phyloP scores from a whole-genome alignment of 2,113 vertebrate species.

The Vulpes vulpes region DNA sequence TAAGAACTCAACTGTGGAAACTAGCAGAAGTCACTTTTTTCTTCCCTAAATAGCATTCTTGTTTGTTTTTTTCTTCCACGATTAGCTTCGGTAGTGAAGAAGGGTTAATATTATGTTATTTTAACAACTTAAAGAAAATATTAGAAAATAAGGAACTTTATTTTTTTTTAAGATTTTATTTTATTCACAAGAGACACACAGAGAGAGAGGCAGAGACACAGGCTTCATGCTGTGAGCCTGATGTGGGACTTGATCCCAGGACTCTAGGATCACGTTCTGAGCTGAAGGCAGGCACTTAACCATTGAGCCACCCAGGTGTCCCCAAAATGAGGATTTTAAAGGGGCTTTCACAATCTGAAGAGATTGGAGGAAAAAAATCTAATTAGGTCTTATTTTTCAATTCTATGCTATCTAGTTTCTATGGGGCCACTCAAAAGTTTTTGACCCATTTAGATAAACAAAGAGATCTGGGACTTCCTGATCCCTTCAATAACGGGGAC shows the following conservation, averaged over 20 bases:
- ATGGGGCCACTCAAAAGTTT: background rate
- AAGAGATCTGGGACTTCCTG: too few relatives aligned
- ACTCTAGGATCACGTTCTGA: too few relatives aligned
- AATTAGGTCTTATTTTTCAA: background rate
- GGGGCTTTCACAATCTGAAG: background rate
- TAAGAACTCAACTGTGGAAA: background rate
- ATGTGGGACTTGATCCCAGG: too few relatives aligned
- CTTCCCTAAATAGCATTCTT: background rate
- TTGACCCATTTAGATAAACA: too few relatives aligned
- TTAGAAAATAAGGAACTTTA: background rate
- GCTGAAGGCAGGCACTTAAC: too few relatives aligned
- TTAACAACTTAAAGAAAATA: background rate
- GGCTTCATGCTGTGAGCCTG: too few relatives aligned
- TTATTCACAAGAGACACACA: too few relatives aligned
- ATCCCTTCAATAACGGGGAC: background rate
- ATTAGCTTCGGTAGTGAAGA: background rate
- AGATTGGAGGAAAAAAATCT: background rate
- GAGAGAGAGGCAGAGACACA: too few relatives aligned
- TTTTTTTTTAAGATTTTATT: too few relatives aligned
- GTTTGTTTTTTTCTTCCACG: background rate
- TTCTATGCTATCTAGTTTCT: background rate
- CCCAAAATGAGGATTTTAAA: background rate
- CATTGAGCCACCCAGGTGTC: too few relatives aligned
- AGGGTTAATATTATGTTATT: background rate
- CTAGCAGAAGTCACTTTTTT: background rate